Base-by-base conservation (phyloP, 2,797 vertebrate species). In the Platyrinchus mystaceus region DNA sequence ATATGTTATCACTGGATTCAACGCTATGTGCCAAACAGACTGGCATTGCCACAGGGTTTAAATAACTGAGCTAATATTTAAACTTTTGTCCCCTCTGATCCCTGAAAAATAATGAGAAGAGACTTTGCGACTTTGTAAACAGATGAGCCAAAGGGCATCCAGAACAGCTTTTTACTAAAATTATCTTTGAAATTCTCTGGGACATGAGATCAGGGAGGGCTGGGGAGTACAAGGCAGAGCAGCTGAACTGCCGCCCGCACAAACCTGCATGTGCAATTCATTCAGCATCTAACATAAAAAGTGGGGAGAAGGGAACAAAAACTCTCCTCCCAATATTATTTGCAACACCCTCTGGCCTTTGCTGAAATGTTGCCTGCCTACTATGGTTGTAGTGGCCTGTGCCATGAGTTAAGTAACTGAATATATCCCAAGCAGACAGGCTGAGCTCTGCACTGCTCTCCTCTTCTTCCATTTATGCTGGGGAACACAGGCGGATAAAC, bases 11-110 rank as follows among this genome's bases (percentile, higher is more conserved):
- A 73, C 10, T 52, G 55, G 39, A 58, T 60, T 70, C 60, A 94
- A 69, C 53, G 12, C 26, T 47, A 23, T 21, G 47, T 32, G 59
- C 41, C 44, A 47, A 80, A 73, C 56, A 87, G 52, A 79, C 89
- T 95, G 90, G 89, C 69, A 53, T 83, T 95, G 94, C 84, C 76
- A 60, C 26, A 18, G 93, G 78, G 81, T 88, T 95, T 84, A 91
- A 95, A 94, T 82, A 93, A 76, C 84, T 68, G 81, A 97, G 96
- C 88, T 97, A 97, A 97, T 96, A 94, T 96, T 97, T 97, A 96
- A 96, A 93, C 95, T 94, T 95, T 87, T 94, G 70, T 89, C 80
- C 91, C 93, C 86, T 91, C 74, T 73, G 73, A 89, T 96, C 87
- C 90, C 67, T 93, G 69, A 77, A 86, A 97, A 95, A 95, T 82